Evolutionary conservation across 2,888 invertebrate species (phyloP).

Genomic region (Synanthedon formicaeformis): DNA sequence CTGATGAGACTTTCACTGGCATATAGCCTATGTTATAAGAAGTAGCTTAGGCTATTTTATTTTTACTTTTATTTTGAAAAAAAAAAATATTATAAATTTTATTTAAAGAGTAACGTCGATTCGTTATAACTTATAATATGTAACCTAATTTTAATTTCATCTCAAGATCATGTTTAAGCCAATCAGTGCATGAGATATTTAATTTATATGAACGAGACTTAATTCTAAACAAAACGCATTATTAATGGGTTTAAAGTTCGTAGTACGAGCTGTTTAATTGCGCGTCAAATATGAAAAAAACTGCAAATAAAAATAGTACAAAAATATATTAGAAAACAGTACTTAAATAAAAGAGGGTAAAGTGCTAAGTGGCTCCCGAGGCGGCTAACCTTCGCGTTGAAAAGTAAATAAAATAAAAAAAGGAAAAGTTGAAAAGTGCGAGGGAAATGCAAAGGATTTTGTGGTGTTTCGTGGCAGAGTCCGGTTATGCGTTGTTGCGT

Average conservation of each 20-base stretch:
- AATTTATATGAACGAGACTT: no score
- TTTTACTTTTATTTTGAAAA: no score
- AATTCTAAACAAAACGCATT: no score
- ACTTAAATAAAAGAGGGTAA: background rate
- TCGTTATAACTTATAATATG: no score
- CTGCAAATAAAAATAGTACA: conserved; percentile 8
- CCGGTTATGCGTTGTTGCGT: conserved; percentile 6
- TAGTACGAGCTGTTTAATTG: background rate
- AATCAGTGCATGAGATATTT: no score
- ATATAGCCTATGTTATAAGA: no score
- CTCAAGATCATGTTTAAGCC: no score
- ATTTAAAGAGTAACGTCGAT: no score
- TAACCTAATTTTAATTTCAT: no score
- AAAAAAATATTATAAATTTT: no score
- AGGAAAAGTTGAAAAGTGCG: conserved; percentile 31
- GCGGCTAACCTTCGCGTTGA: conserved; percentile 41
- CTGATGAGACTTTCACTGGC: no score
- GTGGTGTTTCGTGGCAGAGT: conserved; percentile 22
- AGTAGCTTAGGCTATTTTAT: no score
- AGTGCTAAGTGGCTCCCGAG: conserved; percentile 33
- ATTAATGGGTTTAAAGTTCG: background rate
- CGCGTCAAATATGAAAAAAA: background rate
- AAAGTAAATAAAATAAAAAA: conserved; percentile 34
- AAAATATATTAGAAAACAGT: conserved; percentile 4
- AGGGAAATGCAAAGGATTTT: conserved; percentile 42